Base-by-base conservation (phyloP, 1,140 invertebrate species). In the Lerema accius region DNA sequence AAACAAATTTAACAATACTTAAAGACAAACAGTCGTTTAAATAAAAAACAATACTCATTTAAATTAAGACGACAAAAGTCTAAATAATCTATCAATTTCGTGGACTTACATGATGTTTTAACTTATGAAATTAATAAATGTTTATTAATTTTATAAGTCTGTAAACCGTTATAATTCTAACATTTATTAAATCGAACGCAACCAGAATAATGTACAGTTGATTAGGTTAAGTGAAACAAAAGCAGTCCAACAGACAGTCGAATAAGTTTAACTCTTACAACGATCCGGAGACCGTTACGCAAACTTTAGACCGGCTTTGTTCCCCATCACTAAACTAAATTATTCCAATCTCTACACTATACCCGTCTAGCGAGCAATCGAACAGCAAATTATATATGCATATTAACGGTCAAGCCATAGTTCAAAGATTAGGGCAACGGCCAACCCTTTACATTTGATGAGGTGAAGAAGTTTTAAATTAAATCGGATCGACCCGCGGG, bases 391-490 rank as follows among this genome's bases (percentile, higher is more conserved):
- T 90, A 90, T 88, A 88, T 86, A 90, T 90, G 85, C 88, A 81
- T 87, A 86, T 82, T 88, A 90, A 90, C 88, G 88, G 88, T 90
- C 88, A 87, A 89, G 88, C 88, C 82, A 88, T 88, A 90, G 88
- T 90, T 90, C 86, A 90, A 88, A 89, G 88, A 90, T 89, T 90
- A 87, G 88, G 88, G 85, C 86, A 89, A 78, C 80, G 84, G 85
- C 77, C 70, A 87, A 90, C 86, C 88, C 86, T 86, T 90, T 83
- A 68, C 78, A 71, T 75, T 77, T 71, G 73, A 69, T 73, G 70
- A 83, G 82, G 84, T 84, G 82, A 89, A 84, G 80, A 86, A 87
- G 84, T 89, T 84, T 85, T 62, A 76, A 86, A 84, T 86, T 82
- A 79, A 85, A 86, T 80, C 78, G 71, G 70, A 72, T 80, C 73